These are phyloP conservation scores for Beroe forskalii DNA, from an alignment of 37 sponge, comb jelly and placozoan genomes.

Conservation along the genomic window DNA sequence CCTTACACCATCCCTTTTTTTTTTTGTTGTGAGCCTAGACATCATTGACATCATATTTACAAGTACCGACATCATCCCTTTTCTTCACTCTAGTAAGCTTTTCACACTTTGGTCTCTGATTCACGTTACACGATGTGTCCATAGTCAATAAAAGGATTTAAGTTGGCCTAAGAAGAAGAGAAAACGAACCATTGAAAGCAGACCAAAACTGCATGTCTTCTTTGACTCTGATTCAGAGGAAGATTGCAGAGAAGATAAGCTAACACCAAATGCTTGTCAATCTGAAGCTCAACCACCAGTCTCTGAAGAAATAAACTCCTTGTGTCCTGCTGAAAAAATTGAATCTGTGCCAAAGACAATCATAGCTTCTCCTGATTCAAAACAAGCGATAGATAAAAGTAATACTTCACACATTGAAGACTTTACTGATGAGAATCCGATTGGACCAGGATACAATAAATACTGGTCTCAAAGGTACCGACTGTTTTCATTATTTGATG, in stretches of 20 bases:
- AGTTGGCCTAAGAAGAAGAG: constrained; percentile 58
- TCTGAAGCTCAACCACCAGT: background rate
- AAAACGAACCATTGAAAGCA: constrained; percentile 26
- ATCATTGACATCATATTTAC: no score
- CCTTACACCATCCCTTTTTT: no score
- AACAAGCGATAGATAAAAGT: no score
- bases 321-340: constrained; percentile 4
- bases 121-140: no score
- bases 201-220: constrained; percentile 47
- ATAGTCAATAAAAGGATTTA: no score
- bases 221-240: constrained; percentile 11
- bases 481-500: constrained; percentile 88
- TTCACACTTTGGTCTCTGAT: no score
- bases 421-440: background rate
- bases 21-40: no score
- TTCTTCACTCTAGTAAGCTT: no score
- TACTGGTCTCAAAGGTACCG: constrained; percentile 97
- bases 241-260: background rate
- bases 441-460: constrained; percentile 71
- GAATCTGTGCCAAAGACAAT: constrained; percentile 42
- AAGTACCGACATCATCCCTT: no score
- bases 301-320: background rate
- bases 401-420: no score
- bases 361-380: background rate
- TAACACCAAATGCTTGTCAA: background rate